A percentile compares a stretch with the other conserved stretches of the same genome.
Conservation (phyloP, 2,797 vertebrate species). For the Sebastes taczanowskii region DNA sequence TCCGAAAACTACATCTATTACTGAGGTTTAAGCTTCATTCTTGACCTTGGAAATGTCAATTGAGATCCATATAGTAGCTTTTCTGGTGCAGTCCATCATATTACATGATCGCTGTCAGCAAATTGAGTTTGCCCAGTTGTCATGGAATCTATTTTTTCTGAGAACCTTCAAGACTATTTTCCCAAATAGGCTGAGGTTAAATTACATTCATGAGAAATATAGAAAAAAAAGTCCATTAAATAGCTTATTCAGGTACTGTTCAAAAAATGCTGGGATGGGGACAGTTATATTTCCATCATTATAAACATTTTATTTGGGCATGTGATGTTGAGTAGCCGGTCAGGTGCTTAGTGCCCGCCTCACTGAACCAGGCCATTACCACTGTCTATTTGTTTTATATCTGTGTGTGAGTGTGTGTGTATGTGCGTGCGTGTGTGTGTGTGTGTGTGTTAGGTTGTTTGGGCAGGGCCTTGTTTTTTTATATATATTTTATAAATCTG, state of each 20-base stretch:
- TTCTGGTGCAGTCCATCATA: not conserved
- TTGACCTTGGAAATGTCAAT: not conserved
- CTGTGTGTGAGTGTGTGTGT: too few relatives aligned
- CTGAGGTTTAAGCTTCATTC: not conserved
- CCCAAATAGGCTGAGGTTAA: not conserved
- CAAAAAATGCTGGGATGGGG: not conserved
- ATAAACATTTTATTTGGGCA: not conserved
- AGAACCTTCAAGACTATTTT: not conserved
- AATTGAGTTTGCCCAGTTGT: not conserved
- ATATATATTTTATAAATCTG: not conserved
- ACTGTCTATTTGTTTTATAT: too few relatives aligned
- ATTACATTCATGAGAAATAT: not conserved
- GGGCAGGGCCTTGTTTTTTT: not conserved
- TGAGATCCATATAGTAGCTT: not conserved
- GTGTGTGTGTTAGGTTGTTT: not conserved
- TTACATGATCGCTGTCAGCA: not conserved
- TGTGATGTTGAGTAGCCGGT: too few relatives aligned
- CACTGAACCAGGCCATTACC: too few relatives aligned
- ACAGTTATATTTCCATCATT: not conserved
- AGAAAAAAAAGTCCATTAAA: not conserved
- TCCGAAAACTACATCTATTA: not conserved
- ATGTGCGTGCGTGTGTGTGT: too few relatives aligned
- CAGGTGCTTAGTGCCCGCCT: too few relatives aligned
- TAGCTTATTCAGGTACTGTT: not conserved
- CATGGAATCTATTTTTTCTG: not conserved